These are phyloP conservation scores for Thunnus albacares DNA, from an alignment of 2,797 vertebrate genomes.

Conservation along the genomic window DNA sequence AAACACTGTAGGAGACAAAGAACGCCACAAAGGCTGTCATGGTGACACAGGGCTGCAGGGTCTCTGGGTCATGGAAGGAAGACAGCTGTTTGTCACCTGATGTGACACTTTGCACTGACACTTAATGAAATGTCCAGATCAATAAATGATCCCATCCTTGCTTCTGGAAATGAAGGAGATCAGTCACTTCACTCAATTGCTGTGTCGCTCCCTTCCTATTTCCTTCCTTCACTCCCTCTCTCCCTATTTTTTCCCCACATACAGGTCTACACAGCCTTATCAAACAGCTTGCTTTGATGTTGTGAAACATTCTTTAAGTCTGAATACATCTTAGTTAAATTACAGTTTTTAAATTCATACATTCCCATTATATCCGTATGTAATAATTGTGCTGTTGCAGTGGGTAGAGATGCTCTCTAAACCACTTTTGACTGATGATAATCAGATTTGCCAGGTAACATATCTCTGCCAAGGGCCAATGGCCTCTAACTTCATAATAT, in stretches of 20 bases:
- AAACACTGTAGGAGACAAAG: slow-evolving; percentile 24
- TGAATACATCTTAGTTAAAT: not conserved
- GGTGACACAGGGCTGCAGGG: slow-evolving; percentile 58
- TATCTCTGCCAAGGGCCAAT: not conserved
- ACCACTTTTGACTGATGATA: not conserved
- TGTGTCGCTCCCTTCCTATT: slow-evolving; percentile 22
- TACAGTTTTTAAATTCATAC: not conserved
- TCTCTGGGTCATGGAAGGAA: slow-evolving; percentile 64
- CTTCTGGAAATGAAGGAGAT: slow-evolving; percentile 84
- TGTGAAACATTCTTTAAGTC: not conserved
- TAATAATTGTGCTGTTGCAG: not conserved
- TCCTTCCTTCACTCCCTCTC: slow-evolving; percentile 7
- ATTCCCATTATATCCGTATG: not conserved
- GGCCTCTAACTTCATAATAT: not conserved
- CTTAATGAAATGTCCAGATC: slow-evolving; percentile 85
- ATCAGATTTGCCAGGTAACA: not conserved
- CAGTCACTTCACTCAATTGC: slow-evolving; percentile 75
- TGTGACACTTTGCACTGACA: slow-evolving; percentile 75
- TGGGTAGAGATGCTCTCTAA: no score
- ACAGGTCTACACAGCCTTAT: not conserved
- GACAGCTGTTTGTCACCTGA: slow-evolving; percentile 71
- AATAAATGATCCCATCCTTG: slow-evolving; percentile 84
- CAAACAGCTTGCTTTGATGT: not conserved
- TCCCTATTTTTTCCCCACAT: slow-evolving; percentile 17
- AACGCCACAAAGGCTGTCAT: slow-evolving; percentile 8